Conservation (phyloP, 2,888 invertebrate genomes). For the Parnassius glacialis region DNA sequence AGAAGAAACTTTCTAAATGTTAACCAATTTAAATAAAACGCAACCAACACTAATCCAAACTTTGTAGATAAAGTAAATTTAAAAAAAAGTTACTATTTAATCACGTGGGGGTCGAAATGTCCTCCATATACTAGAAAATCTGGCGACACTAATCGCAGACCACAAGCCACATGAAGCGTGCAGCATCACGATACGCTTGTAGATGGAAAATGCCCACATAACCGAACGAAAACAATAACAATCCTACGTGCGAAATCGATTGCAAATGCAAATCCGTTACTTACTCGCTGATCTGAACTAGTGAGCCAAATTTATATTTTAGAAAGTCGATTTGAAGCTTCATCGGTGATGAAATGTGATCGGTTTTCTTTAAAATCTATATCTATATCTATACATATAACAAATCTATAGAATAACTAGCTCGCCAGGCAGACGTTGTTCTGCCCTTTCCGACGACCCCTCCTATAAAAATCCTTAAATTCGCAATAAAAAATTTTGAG, state of each 20-base stretch:
- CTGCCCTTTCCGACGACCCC: no score
- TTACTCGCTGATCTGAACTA: conserved; percentile 39
- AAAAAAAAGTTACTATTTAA: no score
- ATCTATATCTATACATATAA: no score
- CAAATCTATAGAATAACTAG: no score
- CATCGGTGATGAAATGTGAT: conserved; percentile 28
- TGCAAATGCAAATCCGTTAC: conserved; percentile 64
- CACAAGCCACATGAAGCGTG: conserved; percentile 62
- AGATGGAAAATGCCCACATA: conserved; percentile 59
- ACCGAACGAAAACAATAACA: conserved; percentile 57
- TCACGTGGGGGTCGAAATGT: neutral
- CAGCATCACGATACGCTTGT: conserved; percentile 42
- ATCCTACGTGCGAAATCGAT: conserved; percentile 60
- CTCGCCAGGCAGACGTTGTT: no score
- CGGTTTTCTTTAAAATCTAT: conserved; percentile 14
- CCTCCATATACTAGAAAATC: neutral
- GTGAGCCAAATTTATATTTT: conserved; percentile 38
- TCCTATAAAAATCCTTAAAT: no score
- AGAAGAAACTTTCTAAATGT: no score
- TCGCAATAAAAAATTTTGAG: no score
- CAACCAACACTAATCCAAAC: no score
- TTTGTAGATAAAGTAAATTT: no score
- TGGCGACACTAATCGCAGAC: conserved; percentile 37
- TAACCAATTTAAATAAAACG: no score
- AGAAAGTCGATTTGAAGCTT: conserved; percentile 39